A percentile compares a stretch with the other conserved stretches of the same genome.
These are phyloP conservation scores for Albula goreensis DNA, from an alignment of 2,113 vertebrate genomes.

Conservation along the genomic window DNA sequence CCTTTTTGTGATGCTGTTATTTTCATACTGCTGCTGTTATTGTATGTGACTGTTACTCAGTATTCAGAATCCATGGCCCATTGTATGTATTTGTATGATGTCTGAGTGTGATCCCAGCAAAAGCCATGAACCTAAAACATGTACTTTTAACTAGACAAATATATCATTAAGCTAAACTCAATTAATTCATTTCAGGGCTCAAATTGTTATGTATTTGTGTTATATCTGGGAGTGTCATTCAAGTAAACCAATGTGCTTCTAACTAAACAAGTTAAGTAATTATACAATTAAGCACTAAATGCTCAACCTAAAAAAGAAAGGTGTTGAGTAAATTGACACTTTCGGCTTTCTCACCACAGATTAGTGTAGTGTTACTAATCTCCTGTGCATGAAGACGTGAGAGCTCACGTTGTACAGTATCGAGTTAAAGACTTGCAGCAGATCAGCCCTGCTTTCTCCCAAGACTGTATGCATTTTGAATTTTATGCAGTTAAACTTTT, in stretches of 20 bases:
- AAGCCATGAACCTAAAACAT: too few species aligned
- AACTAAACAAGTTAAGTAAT: neutral
- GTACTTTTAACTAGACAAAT: too few species aligned
- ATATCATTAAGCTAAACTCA: too few species aligned
- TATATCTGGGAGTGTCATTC: too few species aligned
- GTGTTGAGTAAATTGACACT: neutral
- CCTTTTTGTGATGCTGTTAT: too few species aligned
- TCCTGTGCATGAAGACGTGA: neutral
- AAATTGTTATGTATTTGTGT: too few species aligned
- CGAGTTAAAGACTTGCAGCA: neutral
- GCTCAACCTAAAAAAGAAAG: neutral
- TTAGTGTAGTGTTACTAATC: constrained; percentile 11
- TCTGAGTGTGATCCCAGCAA: too few species aligned
- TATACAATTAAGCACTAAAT: neutral
- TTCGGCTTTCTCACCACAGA: neutral
- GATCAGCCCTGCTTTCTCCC: neutral
- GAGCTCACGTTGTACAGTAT: neutral
- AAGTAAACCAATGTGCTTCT: too few species aligned
- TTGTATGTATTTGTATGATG: too few species aligned
- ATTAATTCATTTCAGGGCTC: too few species aligned
- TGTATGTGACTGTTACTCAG: neutral
- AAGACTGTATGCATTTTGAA: neutral
- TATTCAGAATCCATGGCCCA: too few species aligned
- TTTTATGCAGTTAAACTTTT: neutral
- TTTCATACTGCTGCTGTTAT: too few species aligned